Evolutionary conservation across 2,797 vertebrate genomes (phyloP), one percentile per base, ranked within the genome.

Genomic region (Trachurus trachurus): DNA sequence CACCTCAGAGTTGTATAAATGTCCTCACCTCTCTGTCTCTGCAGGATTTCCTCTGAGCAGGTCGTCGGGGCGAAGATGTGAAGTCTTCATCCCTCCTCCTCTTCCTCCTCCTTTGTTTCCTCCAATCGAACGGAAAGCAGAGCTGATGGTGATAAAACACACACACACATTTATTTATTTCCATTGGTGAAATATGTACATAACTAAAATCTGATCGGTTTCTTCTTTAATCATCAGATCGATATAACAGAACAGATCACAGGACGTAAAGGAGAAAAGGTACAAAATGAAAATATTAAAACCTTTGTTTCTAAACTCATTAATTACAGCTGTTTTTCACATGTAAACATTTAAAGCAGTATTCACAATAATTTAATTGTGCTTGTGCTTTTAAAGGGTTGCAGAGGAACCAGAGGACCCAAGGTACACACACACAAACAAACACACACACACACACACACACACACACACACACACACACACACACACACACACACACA

Each of bases 41-140:
- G 9, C 3, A 93, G 91, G 82, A 58, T 66, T 90, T 67, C 72
- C 60, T 0, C n/a, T 64, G 1, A 68, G 44, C 44, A 66, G 45
- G 65, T 62, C 70, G 81, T 61, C 72, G 0, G 13, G 44, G 60
- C 54, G 0, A 7, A 90, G 39, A 56, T 92, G 91, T 67, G 49
- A 68, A 0, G 9, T 62, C 54, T 92, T 90, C 71, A 8, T 89
- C 45, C 76, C 80, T 44, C 89, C 89, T 83, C 89, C 92, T 65
- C 87, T 83, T 75, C 92, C 92, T 4, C 93, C 93, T 9, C 92
- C 92, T 5, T 3, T 76, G 70, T 92, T 92, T 79, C 93, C 91
- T 57, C 71, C 90, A 5, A 9, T 93, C 37, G 72, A 79, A 67
- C n/a, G 17, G 11, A 88, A 71, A 80, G 82, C 67, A 67, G 90